Evolutionary conservation across 2,797 vertebrate genomes (phyloP), one percentile per base, ranked within the genome.

Genomic region (Anguilla megastoma): DNA sequence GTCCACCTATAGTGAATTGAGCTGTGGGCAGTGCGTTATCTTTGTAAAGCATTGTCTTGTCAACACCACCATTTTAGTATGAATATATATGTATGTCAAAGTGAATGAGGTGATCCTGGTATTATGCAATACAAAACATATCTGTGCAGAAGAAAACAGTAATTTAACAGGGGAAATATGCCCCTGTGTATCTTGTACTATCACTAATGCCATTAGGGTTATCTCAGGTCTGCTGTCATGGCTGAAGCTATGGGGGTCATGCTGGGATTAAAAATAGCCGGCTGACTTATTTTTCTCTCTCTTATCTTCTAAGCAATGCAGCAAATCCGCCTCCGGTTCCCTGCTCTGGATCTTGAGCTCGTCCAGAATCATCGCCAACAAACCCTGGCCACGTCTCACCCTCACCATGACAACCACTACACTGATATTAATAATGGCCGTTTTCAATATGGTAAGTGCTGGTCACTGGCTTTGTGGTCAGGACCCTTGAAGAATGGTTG

Each of bases 371-470:
- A 97, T 98, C 87, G 97, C 98, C 90, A 98, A 97, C 90, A 97
- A 96, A 86, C 98, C 98, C 88, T 99, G 98, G 98, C 97, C 98
- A 2, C 95, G 98, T 87, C 95, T 98, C 92, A 97, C 96, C 66
- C 97, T 99, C 93, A 99, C 98, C 5, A 92, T 99, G 93, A 95
- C 95, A 90, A 98, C 97, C 88, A 99, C 98, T 0, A 95, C 97
- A 91, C 96, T 99, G 91, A 97, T 98, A 84, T 92, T 99, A 87
- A 97, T 95, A 90, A 99, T 99, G 98, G 97, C 98, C 0, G 95
- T 99, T 88, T 98, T 99, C 95, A 99, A 99, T 90, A 99, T 99
- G 98, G 98, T 99, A 95, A 97, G 98, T 88, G 66, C 52, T 41
- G 36, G 52, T 21, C 87, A 18, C 84, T 54, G 56, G 36, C 56